Evolutionary conservation across 2,113 vertebrate species (phyloP).

Genomic region (Meriones unguiculatus): DNA sequence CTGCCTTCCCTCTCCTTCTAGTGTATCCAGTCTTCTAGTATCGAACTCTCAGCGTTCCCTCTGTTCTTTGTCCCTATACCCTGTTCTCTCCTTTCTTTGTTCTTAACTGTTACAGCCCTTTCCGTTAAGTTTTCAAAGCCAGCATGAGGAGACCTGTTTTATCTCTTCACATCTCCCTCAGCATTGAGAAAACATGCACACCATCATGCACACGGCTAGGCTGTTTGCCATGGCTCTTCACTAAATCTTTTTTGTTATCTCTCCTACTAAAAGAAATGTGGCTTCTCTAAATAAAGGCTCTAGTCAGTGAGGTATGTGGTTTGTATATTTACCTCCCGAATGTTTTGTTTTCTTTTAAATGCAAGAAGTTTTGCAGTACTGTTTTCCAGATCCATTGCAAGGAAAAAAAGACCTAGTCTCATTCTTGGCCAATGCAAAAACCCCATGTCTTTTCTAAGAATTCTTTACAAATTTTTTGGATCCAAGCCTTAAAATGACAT

Average conservation of each 20-base stretch:
- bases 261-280: neutral
- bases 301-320: neutral
- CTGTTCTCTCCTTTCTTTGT: neutral
- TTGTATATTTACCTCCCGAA: neutral
- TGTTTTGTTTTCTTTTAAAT: neutral
- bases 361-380: constrained; percentile 12
- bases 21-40: neutral
- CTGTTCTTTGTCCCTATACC: neutral
- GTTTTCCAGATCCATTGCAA: neutral
- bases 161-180: neutral
- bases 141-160: neutral
- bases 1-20: neutral
- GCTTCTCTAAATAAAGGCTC: neutral
- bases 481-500: constrained; percentile 5
- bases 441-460: constrained; percentile 17
- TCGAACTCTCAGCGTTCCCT: neutral
- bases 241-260: neutral
- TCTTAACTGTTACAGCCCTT: neutral
- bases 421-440: constrained; percentile 24
- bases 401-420: constrained; percentile 33
- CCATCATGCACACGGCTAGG: neutral
- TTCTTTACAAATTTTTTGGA: neutral
- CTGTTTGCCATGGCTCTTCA: neutral
- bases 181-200: neutral
- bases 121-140: neutral